phyloP scores from a whole-genome alignment of 2,888 invertebrate species.

The Ectobius pallidus region DNA sequence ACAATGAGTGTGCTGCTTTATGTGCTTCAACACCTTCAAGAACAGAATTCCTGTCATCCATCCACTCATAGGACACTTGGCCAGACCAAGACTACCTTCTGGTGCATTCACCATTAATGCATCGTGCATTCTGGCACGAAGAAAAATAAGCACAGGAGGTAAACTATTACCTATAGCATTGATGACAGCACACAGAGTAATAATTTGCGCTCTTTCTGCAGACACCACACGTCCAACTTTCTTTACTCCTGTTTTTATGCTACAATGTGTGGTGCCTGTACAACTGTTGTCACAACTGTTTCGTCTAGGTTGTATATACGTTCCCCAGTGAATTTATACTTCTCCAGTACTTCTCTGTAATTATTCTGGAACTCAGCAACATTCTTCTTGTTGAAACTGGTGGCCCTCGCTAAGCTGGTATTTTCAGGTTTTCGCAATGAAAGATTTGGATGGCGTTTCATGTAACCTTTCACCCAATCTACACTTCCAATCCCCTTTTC shows the following conservation, averaged over 20 bases:
- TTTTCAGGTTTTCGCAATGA: neutral
- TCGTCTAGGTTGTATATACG: neutral
- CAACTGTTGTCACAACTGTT: neutral
- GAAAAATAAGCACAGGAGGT: too few relatives aligned
- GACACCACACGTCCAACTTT: too few relatives aligned
- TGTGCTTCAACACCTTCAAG: too few relatives aligned
- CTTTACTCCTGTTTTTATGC: neutral
- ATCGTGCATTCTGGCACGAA: neutral
- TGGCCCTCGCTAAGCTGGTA: neutral
- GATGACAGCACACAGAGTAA: too few relatives aligned
- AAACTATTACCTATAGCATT: too few relatives aligned
- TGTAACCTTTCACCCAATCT: neutral
- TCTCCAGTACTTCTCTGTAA: neutral
- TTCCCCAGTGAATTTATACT: neutral
- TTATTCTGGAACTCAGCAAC: neutral
- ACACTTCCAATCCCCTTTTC: neutral
- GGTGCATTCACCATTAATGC: neutral
- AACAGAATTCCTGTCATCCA: too few relatives aligned
- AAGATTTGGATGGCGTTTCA: neutral
- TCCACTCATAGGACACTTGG: too few relatives aligned
- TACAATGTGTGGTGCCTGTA: neutral
- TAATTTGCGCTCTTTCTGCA: too few relatives aligned
- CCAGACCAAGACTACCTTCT: neutral
- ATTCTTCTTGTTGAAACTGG: too few relatives aligned
- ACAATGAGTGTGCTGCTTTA: neutral